phyloP scores from a whole-genome alignment of 1,140 invertebrate species.

The Ptiloglossa arizonensis region DNA sequence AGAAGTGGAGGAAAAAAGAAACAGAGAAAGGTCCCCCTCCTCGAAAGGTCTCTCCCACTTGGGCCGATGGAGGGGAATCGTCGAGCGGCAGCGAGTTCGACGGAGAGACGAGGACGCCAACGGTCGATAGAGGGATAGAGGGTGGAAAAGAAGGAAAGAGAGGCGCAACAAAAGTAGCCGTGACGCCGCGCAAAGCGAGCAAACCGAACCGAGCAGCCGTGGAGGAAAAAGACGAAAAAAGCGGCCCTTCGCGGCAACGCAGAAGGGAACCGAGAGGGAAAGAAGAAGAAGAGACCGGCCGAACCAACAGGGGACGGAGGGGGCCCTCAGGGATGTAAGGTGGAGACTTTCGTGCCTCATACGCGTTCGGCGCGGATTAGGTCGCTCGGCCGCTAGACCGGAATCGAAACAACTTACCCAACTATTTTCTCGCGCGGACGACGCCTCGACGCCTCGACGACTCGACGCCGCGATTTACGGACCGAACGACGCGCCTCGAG shows the following conservation, averaged over 20 bases:
- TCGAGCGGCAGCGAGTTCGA: slow-evolving; percentile 11
- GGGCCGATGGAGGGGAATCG: not conserved
- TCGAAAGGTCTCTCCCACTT: too few species aligned
- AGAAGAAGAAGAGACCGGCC: slow-evolving; percentile 44
- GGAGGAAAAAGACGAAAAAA: slow-evolving; percentile 67
- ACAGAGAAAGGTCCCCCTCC: not conserved
- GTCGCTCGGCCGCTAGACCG: not conserved
- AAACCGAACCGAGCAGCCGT: slow-evolving; percentile 55
- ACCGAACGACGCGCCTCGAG: too few species aligned
- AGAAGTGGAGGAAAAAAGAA: slow-evolving; percentile 28
- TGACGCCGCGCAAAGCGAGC: slow-evolving; percentile 68
- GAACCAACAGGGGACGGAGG: slow-evolving; percentile 43
- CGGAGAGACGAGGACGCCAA: slow-evolving; percentile 31
- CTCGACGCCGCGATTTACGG: too few species aligned
- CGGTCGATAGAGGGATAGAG: slow-evolving; percentile 22
- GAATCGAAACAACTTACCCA: not conserved
- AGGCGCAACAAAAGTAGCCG: slow-evolving; percentile 73
- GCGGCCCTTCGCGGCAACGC: slow-evolving; percentile 55
- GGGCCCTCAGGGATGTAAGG: slow-evolving; percentile 64
- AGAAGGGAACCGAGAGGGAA: slow-evolving; percentile 62
- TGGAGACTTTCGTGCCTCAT: slow-evolving; percentile 51
- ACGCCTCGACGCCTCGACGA: too few species aligned
- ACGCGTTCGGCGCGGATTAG: slow-evolving; percentile 16
- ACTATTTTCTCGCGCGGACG: not conserved
- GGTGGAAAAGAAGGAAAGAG: slow-evolving; percentile 57